Conservation (phyloP, 1,140 invertebrate genomes). For the Ruditapes philippinarum region DNA sequence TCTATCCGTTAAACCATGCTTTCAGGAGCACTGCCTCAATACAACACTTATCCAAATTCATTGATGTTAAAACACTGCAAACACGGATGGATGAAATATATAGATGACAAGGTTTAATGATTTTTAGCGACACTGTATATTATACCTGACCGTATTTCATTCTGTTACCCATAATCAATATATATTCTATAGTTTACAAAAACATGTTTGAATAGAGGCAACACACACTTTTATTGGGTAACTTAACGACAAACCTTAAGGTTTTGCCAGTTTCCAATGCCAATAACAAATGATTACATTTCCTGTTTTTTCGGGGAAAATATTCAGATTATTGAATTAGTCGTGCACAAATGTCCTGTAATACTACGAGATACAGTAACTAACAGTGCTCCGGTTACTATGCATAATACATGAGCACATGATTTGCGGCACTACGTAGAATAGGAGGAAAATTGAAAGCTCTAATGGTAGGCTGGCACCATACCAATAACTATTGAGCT, state of each 20-base stretch:
- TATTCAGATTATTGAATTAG: no score
- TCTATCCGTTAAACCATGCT: background rate
- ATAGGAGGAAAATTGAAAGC: background rate
- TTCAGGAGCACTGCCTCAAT: background rate
- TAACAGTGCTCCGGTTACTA: background rate
- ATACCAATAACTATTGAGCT: background rate
- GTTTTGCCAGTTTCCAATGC: no score
- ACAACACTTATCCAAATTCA: background rate
- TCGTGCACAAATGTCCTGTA: no score
- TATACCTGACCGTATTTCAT: background rate
- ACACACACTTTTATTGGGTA: background rate
- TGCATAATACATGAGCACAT: background rate
- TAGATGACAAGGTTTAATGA: slow-evolving; percentile 11
- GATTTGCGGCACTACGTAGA: background rate
- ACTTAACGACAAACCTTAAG: no score
- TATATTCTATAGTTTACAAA: background rate
- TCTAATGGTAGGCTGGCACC: background rate
- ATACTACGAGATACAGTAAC: no score
- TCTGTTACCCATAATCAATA: slow-evolving; percentile 11
- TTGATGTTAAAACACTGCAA: slow-evolving; percentile 19
- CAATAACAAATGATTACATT: no score
- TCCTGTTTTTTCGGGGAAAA: no score
- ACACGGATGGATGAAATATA: slow-evolving; percentile 27
- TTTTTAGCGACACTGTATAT: background rate
- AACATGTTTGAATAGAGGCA: background rate